Conservation (phyloP, 2,888 invertebrate species). For the Trichogramma evanescens region DNA sequence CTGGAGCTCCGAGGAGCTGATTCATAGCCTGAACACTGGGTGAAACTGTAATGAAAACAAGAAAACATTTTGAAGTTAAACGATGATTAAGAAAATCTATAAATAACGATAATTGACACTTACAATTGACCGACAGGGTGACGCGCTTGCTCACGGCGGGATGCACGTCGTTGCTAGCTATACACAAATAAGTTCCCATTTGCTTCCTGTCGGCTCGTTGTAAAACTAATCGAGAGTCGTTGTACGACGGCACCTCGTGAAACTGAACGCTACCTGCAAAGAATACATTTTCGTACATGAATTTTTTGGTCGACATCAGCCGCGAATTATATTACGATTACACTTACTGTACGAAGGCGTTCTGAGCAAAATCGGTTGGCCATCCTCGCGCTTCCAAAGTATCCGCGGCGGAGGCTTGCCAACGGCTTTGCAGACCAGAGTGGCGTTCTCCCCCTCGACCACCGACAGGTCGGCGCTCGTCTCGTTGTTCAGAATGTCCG, state of each 20-base stretch:
- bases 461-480: slow-evolving; percentile 58
- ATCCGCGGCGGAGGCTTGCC: slow-evolving; percentile 56
- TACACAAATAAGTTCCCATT: slow-evolving; percentile 88
- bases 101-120: slow-evolving; percentile 51
- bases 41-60: slow-evolving; percentile 58
- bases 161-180: slow-evolving; percentile 86
- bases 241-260: slow-evolving; percentile 46
- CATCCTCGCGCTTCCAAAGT: slow-evolving; percentile 57
- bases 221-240: slow-evolving; percentile 67
- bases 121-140: slow-evolving; percentile 82
- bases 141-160: slow-evolving; percentile 86
- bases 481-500: slow-evolving; percentile 54
- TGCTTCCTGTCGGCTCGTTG: slow-evolving; percentile 78
- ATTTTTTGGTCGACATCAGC: too few species aligned
- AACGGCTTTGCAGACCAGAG: slow-evolving; percentile 53
- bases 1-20: slow-evolving; percentile 79
- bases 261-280: too few species aligned
- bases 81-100: neutral
- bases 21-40: slow-evolving; percentile 84
- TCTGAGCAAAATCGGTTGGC: slow-evolving; percentile 26
- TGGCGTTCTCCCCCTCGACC: slow-evolving; percentile 57
- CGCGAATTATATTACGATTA: neutral
- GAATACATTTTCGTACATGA: too few species aligned
- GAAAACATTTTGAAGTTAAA: neutral
- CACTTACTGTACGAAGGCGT: slow-evolving; percentile 8